A percentile compares a stretch with the other conserved stretches of the same genome.
These are phyloP conservation scores for Lepilemur ruficaudatus DNA, from an alignment of 2,797 vertebrate species.

Conservation along the genomic window DNA sequence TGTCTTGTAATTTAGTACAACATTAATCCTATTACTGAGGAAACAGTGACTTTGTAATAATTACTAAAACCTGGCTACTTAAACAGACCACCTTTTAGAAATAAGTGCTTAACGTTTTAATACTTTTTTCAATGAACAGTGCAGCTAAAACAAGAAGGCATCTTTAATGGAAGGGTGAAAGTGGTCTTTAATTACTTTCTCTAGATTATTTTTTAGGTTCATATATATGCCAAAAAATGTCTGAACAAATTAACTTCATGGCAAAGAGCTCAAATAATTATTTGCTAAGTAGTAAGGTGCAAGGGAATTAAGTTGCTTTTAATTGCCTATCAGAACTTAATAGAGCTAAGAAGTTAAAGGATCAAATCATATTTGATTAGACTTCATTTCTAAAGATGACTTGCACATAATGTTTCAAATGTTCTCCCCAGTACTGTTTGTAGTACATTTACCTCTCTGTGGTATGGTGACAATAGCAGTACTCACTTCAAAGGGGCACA, in stretches of 20 bases:
- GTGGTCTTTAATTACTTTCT: conserved; percentile 56
- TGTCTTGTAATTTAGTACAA: background rate
- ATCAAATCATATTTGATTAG: conserved; percentile 34
- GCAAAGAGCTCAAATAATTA: conserved; percentile 64
- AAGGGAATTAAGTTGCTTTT: conserved; percentile 29
- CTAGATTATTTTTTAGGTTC: conserved; percentile 40
- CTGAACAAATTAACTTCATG: conserved; percentile 69
- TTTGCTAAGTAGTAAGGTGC: conserved; percentile 26
- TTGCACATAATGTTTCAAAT: background rate
- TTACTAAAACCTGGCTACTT: background rate
- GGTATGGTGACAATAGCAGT: background rate
- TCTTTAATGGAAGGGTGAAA: conserved; percentile 51
- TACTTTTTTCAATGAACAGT: background rate
- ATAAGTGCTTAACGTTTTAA: conserved; percentile 7
- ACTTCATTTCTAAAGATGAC: background rate
- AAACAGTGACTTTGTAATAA: background rate
- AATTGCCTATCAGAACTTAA: conserved; percentile 65
- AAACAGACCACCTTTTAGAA: background rate
- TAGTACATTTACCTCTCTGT: background rate
- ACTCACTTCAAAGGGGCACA: background rate
- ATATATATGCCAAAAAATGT: conserved; percentile 65
- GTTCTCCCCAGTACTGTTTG: background rate
- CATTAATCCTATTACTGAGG: background rate
- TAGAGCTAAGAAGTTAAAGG: conserved; percentile 39
- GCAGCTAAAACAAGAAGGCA: background rate